Conservation (phyloP, 1,140 invertebrate species). For the Heliothis subflexa region DNA sequence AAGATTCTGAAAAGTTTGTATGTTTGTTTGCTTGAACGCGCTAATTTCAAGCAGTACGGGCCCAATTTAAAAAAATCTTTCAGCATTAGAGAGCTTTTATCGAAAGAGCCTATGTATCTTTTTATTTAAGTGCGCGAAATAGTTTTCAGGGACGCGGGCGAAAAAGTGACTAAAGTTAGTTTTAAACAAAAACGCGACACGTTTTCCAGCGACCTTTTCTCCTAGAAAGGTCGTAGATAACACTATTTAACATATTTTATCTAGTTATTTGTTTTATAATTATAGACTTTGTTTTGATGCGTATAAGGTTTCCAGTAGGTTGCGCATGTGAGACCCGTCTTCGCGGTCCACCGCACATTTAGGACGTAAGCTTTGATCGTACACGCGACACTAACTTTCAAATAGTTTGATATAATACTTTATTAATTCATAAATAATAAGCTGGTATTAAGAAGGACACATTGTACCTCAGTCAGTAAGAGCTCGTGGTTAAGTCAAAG, state of each 20-base stretch:
- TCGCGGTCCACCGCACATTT: slow-evolving; percentile 31
- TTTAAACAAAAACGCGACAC: background rate
- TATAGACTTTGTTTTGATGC: slow-evolving; percentile 37
- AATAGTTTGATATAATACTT: slow-evolving; percentile 30
- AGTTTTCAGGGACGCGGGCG: too few species aligned
- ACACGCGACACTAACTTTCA: slow-evolving; percentile 38
- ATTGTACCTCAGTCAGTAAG: too few species aligned
- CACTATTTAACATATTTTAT: background rate
- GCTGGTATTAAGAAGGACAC: background rate
- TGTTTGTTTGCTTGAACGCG: too few species aligned
- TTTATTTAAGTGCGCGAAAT: too few species aligned
- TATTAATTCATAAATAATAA: background rate
- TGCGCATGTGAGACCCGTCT: slow-evolving; percentile 5
- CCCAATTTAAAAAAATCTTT: too few species aligned
- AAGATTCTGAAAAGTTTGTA: too few species aligned
- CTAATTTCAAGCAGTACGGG: too few species aligned
- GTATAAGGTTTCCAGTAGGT: slow-evolving; percentile 18
- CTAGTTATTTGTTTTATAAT: slow-evolving; percentile 7
- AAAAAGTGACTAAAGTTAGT: too few species aligned
- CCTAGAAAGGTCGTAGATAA: background rate
- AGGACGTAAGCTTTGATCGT: slow-evolving; percentile 36
- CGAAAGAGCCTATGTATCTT: too few species aligned
- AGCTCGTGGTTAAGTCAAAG: too few species aligned
- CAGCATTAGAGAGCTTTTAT: too few species aligned
- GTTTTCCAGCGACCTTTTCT: background rate